phyloP scores from a whole-genome alignment of 2,113 vertebrate genomes.

The Tragelaphus imberbis region DNA sequence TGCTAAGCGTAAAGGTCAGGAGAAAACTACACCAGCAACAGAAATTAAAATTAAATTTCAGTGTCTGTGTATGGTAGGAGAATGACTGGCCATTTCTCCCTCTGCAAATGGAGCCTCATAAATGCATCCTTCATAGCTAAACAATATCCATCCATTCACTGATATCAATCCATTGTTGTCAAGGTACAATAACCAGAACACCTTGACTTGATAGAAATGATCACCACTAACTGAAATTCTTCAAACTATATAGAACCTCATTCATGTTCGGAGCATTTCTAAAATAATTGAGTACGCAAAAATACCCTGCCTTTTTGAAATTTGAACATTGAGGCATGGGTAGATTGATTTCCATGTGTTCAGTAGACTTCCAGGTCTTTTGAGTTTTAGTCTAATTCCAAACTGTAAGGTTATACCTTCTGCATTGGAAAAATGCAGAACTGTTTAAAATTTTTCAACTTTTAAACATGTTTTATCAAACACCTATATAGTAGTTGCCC shows the following conservation, averaged over 20 bases:
- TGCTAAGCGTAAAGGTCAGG: constrained; percentile 1
- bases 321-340: neutral
- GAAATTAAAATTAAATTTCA: neutral
- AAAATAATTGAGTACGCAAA: neutral
- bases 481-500: neutral
- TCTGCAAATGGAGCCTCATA: neutral
- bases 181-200: neutral
- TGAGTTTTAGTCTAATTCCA: constrained; percentile 30
- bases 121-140: neutral
- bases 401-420: neutral
- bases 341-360: neutral
- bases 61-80: neutral
- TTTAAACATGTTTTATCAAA: neutral
- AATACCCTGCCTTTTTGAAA: neutral
- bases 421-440: neutral
- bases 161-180: neutral
- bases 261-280: neutral
- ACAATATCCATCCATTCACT: neutral
- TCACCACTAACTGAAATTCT: neutral
- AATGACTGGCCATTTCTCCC: neutral
- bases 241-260: neutral
- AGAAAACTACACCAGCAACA: neutral
- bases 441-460: neutral
- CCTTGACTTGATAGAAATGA: neutral
- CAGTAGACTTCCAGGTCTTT: neutral